Conservation (phyloP, 2,888 invertebrate genomes). For the Agrotis exclamationis region DNA sequence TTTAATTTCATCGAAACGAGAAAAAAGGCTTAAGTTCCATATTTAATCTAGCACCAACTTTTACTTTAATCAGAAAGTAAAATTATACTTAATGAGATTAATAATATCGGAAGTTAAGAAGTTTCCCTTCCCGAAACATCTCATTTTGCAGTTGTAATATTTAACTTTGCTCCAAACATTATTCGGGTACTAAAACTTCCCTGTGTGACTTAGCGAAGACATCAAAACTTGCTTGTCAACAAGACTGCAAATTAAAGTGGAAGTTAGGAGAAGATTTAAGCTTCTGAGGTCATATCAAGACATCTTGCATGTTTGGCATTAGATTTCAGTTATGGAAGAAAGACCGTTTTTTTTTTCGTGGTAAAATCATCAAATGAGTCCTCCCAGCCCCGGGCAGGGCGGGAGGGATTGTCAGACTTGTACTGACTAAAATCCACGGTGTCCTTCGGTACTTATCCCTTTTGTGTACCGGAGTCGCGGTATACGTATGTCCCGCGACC, state of each 20-base stretch:
- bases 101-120: slow-evolving; percentile 17
- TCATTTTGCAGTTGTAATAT: slow-evolving; percentile 13
- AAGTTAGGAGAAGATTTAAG: neutral
- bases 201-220: slow-evolving; percentile 1
- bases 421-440: no score
- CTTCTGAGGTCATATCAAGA: neutral
- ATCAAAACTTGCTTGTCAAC: slow-evolving; percentile 24
- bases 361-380: no score
- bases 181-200: slow-evolving; percentile 30
- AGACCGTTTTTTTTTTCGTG: no score
- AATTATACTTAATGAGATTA: slow-evolving; percentile 17
- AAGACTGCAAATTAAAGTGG: slow-evolving; percentile 11
- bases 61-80: neutral
- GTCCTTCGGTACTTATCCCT: no score
- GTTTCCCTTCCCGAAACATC: slow-evolving; percentile 8
- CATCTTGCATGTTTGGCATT: neutral
- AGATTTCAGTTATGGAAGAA: no score
- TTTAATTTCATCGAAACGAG: neutral
- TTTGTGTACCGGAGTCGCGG: no score
- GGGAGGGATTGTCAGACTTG: no score
- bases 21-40: neutral
- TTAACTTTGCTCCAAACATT: slow-evolving; percentile 27
- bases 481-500: no score
- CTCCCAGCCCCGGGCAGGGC: no score
- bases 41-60: neutral